phyloP scores from a whole-genome alignment of 2,113 vertebrate genomes.

The Charina bottae region DNA sequence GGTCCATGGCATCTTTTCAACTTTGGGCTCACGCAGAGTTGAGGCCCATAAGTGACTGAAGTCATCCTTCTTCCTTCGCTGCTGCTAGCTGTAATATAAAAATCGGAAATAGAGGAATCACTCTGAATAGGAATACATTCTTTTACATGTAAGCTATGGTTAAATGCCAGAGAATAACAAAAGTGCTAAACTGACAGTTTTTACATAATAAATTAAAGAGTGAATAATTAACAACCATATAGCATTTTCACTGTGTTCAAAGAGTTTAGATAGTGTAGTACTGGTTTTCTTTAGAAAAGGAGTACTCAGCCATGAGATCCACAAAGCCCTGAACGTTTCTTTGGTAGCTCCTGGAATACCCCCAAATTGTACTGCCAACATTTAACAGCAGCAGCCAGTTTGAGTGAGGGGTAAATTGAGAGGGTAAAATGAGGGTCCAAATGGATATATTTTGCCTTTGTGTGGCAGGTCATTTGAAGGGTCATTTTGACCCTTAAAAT shows the following conservation, averaged over 20 bases:
- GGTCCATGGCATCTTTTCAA: not conserved
- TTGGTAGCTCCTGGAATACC: not conserved
- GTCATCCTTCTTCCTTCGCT: not conserved
- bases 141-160: not conserved
- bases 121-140: not conserved
- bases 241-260: not conserved
- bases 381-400: not conserved
- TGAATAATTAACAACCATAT: not conserved
- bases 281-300: not conserved
- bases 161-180: not conserved
- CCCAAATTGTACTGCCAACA: not conserved
- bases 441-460: not conserved
- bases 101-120: not conserved
- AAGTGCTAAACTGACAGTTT: not conserved
- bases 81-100: not conserved
- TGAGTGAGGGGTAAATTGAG: not conserved
- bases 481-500: not conserved
- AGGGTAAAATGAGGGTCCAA: not conserved
- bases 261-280: not conserved
- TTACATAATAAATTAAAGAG: not conserved
- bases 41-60: not conserved
- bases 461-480: not conserved
- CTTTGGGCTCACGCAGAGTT: not conserved
- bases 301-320: not conserved
- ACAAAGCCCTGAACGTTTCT: not conserved